Evolutionary conservation across 2,113 vertebrate species (phyloP), one percentile per base, ranked within the genome.

Genomic region (Oxyura jamaicensis): DNA sequence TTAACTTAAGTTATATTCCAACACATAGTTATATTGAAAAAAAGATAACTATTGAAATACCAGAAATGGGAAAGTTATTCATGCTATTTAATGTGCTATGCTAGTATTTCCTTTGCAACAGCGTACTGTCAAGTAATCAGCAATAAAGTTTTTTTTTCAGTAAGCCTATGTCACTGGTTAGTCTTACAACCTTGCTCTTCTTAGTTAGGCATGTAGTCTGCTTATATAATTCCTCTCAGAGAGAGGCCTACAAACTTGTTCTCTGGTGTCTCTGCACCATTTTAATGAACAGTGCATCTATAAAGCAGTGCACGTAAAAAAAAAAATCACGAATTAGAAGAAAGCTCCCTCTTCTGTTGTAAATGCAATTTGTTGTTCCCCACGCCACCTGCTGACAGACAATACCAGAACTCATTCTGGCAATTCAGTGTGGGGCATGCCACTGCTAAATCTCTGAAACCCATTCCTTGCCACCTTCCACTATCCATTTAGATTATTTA

Each of bases 371-470:
- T 11, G 2, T 35, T 28, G 21, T 52, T 69, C 69, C 65, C n/a
- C 2, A 10, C 5, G 13, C 46, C 29, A 19, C 7, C 19, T 33
- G 13, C 8, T 71, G n/a, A 67, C 31, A 39, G n/a, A 12, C 19
- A 42, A 65, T 48, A 8, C 21, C 52, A 42, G 58, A 60, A 65
- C 35, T 20, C 0, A 0, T 10, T 52, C 39, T 72, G 16, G 39
- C 20, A 36, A 28, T 53, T n/a, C 6, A 29, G 25, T 2, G 8
- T 18, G 36, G 0, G 2, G 56, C 3, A 14, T 3, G 19, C 44
- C 67, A 28, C 71, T 56, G 71, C 63, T 76, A 16, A 16, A 17
- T 42, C 56, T 80, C 63, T 9, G 2, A 71, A 75, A 20, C 23
- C 11, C 11, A 17, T 12, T 72, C 46, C 46, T 76, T 31, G 14